These are phyloP conservation scores for Sandelia bainsii DNA, from an alignment of 2,797 vertebrate species.

Conservation along the genomic window DNA sequence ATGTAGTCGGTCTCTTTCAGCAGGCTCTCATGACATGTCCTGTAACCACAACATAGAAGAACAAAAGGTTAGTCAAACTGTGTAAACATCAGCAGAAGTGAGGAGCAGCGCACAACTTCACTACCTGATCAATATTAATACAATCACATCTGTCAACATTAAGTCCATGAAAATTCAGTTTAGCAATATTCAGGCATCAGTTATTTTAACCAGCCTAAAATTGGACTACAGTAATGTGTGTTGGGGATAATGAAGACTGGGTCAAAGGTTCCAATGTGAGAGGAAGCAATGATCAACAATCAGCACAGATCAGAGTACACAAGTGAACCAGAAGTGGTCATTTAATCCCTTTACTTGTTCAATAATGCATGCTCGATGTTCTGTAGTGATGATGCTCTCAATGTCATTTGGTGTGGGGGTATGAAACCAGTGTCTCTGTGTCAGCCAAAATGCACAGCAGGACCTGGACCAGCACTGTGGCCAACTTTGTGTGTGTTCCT, in stretches of 20 bases:
- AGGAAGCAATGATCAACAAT: conserved; percentile 35
- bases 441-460: conserved; percentile 62
- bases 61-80: conserved; percentile 48
- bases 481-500: conserved; percentile 73
- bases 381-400: conserved; percentile 38
- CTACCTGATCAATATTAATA: not conserved
- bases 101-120: not conserved
- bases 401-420: conserved; percentile 42
- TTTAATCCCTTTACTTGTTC: not conserved
- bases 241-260: not conserved
- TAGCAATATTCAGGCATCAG: not conserved
- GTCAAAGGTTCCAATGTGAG: conserved; percentile 41
- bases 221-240: not conserved
- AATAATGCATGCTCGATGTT: conserved; percentile 31
- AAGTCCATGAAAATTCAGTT: not conserved
- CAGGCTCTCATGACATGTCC: conserved; percentile 69
- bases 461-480: conserved; percentile 53
- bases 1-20: conserved; percentile 46
- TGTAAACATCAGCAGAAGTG: not conserved
- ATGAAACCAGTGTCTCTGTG: conserved; percentile 51
- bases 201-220: not conserved
- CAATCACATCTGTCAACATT: too few species aligned
- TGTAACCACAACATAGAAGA: conserved; percentile 58
- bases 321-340: not conserved
- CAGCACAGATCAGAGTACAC: conserved; percentile 22